Percentiles rank a stretch among this genome's conserved stretches.
phyloP scores from a whole-genome alignment of 2,113 vertebrate species.

The Eurypyga helias region DNA sequence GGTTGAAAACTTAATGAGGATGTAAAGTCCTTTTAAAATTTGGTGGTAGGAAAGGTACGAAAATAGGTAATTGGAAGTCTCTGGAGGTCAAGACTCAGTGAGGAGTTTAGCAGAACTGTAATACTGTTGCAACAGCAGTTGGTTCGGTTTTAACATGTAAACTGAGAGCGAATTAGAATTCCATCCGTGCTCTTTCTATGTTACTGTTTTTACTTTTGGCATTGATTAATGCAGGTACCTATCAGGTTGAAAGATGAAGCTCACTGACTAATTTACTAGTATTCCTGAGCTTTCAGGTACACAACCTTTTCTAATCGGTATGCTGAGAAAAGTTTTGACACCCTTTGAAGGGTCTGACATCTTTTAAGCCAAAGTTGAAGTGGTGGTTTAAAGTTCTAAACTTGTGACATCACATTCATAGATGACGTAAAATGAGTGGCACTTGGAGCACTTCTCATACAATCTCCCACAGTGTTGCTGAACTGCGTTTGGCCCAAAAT shows the following conservation, averaged over 20 bases:
- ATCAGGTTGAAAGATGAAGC: not conserved
- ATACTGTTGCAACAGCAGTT: not conserved
- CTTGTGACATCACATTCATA: not conserved
- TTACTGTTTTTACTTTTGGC: not conserved
- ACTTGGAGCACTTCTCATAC: not conserved
- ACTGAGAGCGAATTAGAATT: not conserved
- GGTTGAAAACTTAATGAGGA: not conserved
- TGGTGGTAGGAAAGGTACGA: not conserved
- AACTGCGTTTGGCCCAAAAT: not conserved
- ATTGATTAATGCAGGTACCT: slow-evolving; percentile 5
- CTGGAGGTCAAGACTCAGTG: not conserved
- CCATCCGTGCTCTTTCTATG: not conserved
- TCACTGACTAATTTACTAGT: not conserved
- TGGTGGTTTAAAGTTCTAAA: not conserved
- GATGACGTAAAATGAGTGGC: not conserved
- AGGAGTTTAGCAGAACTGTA: not conserved
- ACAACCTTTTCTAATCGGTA: not conserved
- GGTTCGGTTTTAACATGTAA: not conserved
- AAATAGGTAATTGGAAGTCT: not conserved
- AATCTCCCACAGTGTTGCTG: rapidly evolving
- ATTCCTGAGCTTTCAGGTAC: not conserved
- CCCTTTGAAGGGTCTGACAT: not conserved
- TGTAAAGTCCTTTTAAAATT: not conserved
- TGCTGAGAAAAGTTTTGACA: not conserved
- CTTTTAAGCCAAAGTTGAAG: not conserved